Evolutionary conservation across 2,113 vertebrate genomes (phyloP), one percentile per base, ranked within the genome.

Genomic region (Pogonocichla stellata): DNA sequence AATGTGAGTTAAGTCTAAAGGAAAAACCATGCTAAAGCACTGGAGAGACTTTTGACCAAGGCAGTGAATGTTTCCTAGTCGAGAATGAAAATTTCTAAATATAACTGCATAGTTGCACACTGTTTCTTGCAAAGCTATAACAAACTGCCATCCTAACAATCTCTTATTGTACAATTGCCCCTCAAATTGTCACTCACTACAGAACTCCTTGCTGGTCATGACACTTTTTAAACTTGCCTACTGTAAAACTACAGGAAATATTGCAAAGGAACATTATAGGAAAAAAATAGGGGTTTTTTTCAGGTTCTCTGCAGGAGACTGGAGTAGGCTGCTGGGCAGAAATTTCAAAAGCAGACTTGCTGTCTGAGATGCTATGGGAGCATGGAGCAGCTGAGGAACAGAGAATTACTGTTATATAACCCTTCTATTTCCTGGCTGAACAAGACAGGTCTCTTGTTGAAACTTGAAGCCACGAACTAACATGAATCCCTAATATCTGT

Each of bases 291-390:
- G 53, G 2, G 54, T 62, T 13, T 72, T 88, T 77, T 83, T 80
- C 83, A 88, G 50, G 22, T 57, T 88, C 66, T 93, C 75, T 88
- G 66, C 15, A 2, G 86, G 91, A 93, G 79, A 31, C 43, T 8
- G 6, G 62, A 80, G 71, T 67, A 31, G 82, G 54, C 74, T 92
- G 82, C 48, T 66, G 72, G 53, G 53, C 53, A 88, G 54, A 61
- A 74, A 61, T 90, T 92, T 75, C 71, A 69, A n/a, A 88, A 70
- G 86, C 34, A 88, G 54, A 14, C 64, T 80, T 82, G 70, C 66
- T 60, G 9, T 33, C 40, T 34, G 71, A 88, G 74, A 28, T 88
- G 57, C 40, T 56, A 3, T 5, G 28, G 93, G 80, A 93, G 40
- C 13, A 28, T 18, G 54, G 84, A 78, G 78, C 78, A 85, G 57